Evolutionary conservation across 2,888 invertebrate species (phyloP).

Genomic region (Globia sparganii): DNA sequence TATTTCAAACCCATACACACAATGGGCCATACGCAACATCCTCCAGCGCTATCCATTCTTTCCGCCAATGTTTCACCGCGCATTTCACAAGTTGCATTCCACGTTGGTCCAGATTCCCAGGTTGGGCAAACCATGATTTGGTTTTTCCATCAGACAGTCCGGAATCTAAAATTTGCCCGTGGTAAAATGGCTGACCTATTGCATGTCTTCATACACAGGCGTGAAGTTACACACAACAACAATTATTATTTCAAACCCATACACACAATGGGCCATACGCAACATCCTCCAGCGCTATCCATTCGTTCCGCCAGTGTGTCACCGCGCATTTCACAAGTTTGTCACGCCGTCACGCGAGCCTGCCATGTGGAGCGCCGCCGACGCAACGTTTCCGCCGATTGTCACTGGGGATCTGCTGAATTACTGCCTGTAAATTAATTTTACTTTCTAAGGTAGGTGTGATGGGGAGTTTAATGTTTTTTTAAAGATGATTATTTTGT

Average conservation of each 20-base stretch:
- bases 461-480: neutral
- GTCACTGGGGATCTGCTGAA: constrained; percentile 62
- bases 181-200: too few species aligned
- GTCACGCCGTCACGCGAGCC: constrained; percentile 81
- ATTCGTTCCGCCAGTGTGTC: constrained; percentile 55
- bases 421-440: constrained; percentile 41
- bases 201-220: too few species aligned
- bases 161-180: too few species aligned
- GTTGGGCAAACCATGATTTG: too few species aligned
- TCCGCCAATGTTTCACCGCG: constrained; percentile 48
- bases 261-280: neutral
- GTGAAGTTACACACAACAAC: too few species aligned
- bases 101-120: too few species aligned
- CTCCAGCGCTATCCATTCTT: constrained; percentile 38
- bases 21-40: constrained; percentile 19
- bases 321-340: constrained; percentile 74
- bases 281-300: constrained; percentile 24
- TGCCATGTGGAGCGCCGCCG: constrained; percentile 74
- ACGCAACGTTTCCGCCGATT: constrained; percentile 77
- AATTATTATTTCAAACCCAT: too few species aligned
- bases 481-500: neutral
- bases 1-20: too few species aligned
- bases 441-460: constrained; percentile 29
- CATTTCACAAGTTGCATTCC: constrained; percentile 78
- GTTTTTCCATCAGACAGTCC: too few species aligned